Base-by-base conservation (phyloP, 2,888 invertebrate genomes). In the Lysandra bellargus region DNA sequence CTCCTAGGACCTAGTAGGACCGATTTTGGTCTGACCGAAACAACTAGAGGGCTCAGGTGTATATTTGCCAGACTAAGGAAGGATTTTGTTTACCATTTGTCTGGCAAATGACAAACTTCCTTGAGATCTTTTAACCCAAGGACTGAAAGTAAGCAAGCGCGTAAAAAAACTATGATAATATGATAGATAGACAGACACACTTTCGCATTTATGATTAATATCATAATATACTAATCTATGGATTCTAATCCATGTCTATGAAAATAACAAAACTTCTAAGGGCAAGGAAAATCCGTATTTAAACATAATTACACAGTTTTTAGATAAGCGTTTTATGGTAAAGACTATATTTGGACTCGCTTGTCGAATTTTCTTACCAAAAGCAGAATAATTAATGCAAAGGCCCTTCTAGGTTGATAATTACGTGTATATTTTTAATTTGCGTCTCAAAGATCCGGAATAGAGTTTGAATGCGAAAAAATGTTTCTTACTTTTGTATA, bases 381-480 rank as follows among this genome's bases (percentile, higher is more conserved):
- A 53, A 60, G n/a, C 53, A 78, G 79, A 74, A 79, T 57, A 30
- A 79, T 79, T 30, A 3, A 69, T 37, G 12, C 30, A 61, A 79
- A 75, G 75, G 17, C 30, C 69, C 69, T 69, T 69, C 69, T 69
- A 17, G 23, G 69, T 17, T 69, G 69, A 17, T 37, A 69, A 69
- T 69, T 33, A 69, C 12, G 69, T 17, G 30, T 69, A 69, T 4
- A 69, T 33, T 69, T 69, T 33, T 69, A 12, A 69, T 69, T 69
- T 69, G 69, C 14, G 69, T 69, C 14, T 17, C 1, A 17, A 64
- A 69, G 30, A 37, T 5, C 14, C 33, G 69, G 14, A 69, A 69
- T 17, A 69, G 17, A 33, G 33, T 53, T 53, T 53, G 53, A 33
- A 30, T 30, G 64, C 64, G 30, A 33, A 69, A 69, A 23, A 33